Base-by-base conservation (phyloP, 2,797 vertebrate genomes). In the Carduelis carduelis region DNA sequence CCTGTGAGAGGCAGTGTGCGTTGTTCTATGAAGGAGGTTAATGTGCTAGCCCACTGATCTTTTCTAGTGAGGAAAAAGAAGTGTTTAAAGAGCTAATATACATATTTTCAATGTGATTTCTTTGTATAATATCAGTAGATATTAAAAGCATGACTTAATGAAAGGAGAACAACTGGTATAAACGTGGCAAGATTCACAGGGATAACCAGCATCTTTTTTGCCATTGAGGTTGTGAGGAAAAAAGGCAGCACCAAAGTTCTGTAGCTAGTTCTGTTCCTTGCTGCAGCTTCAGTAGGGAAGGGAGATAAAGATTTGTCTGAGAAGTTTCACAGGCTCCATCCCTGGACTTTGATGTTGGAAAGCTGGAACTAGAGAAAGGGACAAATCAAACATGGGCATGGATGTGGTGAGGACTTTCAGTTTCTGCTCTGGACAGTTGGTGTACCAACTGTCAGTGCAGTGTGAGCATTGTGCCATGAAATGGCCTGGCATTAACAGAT, bases 321-420 rank as follows among this genome's bases (percentile, higher is more conserved):
- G 43, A 50, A 44, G 32, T 64, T 89, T 78, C n/a, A 66, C 24
- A 26, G 34, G 39, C 59, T 86, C 17, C 7, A 14, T 83, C 34
- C 18, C 34, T 78, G 22, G 65, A 39, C 30, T 82, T 83, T 76
- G 80, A 49, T 4, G 1, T 1, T 22, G 34, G 26, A 57, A 41
- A 77, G 30, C 23, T 85, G 39, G 49, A 87, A 57, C 20, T 11
- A 76, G 69, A 44, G 30, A 61, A 65, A 41, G 46, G 43, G 41
- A 47, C 27, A 59, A 76, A 47, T n/a, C 1, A 2, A 59, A 22
- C 19, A 3, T 6, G 7, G 27, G 28, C 16, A 46, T 0, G 0
- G 14, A 16, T 70, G 53, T 75, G 16, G 20, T 34, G 39, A 83
- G n/a, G 23, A 23, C 18, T 74, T 87, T 12, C 28, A 7, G 32